phyloP scores from a whole-genome alignment of 1,140 invertebrate genomes.

The Drosophila ananassae region DNA sequence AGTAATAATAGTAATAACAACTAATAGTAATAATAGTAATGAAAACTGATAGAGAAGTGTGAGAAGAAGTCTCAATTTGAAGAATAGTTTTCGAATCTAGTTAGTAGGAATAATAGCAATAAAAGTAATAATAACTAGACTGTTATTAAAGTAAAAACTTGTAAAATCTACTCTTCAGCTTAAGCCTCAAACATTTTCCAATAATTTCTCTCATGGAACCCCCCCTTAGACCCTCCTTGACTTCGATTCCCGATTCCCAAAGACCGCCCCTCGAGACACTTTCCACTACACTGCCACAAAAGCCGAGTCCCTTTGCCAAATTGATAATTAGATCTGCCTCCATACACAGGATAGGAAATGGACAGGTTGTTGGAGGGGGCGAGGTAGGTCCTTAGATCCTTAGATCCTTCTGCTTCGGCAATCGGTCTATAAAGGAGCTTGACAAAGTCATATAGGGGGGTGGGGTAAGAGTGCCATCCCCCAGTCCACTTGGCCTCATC shows the following conservation, averaged over 20 bases:
- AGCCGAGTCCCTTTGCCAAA: conserved; percentile 20
- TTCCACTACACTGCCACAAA: background rate
- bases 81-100: no score
- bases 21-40: no score
- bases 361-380: background rate
- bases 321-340: conserved; percentile 44
- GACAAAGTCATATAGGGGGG: conserved; percentile 27
- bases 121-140: no score
- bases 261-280: conserved; percentile 12
- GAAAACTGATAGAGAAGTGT: no score
- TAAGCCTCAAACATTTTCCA: no score
- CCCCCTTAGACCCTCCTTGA: background rate
- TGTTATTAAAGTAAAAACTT: no score
- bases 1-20: no score
- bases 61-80: no score
- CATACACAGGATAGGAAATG: background rate
- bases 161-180: no score
- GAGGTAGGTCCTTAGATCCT: no score
- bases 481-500: conserved; percentile 7
- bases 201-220: no score
- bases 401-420: background rate
- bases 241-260: background rate
- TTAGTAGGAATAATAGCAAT: no score
- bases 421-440: conserved; percentile 14
- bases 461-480: background rate